Base-by-base conservation (phyloP, 35 echinoderm and acorn worm genomes). In the Eucidaris tribuloides region DNA sequence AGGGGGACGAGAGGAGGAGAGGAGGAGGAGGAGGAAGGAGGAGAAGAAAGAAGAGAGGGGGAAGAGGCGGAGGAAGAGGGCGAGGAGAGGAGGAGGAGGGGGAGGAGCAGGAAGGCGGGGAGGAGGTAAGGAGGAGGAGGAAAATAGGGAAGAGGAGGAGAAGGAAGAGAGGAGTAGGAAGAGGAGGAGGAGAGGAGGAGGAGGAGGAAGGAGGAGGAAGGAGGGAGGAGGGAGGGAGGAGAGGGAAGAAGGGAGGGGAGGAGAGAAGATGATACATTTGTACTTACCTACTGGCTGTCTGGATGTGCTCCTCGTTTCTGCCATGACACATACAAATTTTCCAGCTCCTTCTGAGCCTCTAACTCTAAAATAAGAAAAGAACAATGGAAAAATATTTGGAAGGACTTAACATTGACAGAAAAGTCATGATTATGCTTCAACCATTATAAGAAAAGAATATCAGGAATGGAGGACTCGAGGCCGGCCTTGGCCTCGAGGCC, bases 271-370 rank as follows among this genome's bases (percentile, higher is more conserved):
- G 37, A 77, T 23, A n/a, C n/a, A n/a, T n/a, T n/a, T n/a, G n/a
- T n/a, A n/a, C n/a, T n/a, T n/a, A n/a, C n/a, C n/a, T n/a, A n/a
- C n/a, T 33, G 96, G 83, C 35, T 86, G 82, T 18, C 57, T 74
- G 0, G 83, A 40, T 3, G 74, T 20, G 55, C 34, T 23, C 71
- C 74, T 31, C 82, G 85, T 83, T 98, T 92, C 62, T 98, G 89
- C 90, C 90, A 99, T 9, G 63, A 57, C 18, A 79, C 39, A 25
- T 90, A 93, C 33, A 99, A 63, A 33, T 77, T 86, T 82, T 90
- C 82, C 28, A 99, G 56, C 33, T 90, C 92, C 9, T 77, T 79
- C 64, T 82, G 78, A 2, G 81, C 81, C 14, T 99, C 94, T 25
- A 72, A 34, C 42, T 88, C 91, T 85, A 59, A 46, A 79, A 14